phyloP scores from a whole-genome alignment of 2,888 invertebrate species.

The Agriopis aurantiaria region DNA sequence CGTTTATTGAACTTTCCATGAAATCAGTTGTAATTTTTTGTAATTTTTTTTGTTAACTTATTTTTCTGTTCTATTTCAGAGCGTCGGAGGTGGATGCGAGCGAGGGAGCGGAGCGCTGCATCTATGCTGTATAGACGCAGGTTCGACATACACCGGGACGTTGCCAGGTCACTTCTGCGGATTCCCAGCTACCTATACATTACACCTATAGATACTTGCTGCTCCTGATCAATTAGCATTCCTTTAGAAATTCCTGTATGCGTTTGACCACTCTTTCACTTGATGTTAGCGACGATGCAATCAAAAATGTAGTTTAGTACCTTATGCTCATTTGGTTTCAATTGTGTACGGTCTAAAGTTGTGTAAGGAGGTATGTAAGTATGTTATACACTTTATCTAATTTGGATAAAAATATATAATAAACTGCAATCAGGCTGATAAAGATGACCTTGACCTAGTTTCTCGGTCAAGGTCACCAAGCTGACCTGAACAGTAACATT shows the following conservation, averaged over 20 bases:
- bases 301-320: neutral
- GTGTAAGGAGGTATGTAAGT: neutral
- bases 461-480: neutral
- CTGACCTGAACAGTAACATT: slow-evolving; percentile 1
- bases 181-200: slow-evolving; percentile 32
- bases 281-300: neutral
- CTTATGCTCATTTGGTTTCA: neutral
- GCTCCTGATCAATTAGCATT: neutral
- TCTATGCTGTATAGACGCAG: slow-evolving; percentile 87
- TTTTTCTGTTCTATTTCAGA: slow-evolving; percentile 64
- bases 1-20: no score
- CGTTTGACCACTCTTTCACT: no score
- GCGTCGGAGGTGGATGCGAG: slow-evolving; percentile 64
- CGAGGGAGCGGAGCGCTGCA: slow-evolving; percentile 70
- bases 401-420: no score
- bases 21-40: no score
- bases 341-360: no score
- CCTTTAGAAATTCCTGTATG: neutral
- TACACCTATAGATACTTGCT: neutral
- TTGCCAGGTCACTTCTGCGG: slow-evolving; percentile 87
- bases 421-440: neutral
- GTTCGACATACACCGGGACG: slow-evolving; percentile 89
- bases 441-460: slow-evolving; percentile 21
- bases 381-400: neutral
- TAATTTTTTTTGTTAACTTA: neutral